Percentiles rank a stretch among this genome's conserved stretches.
These are phyloP conservation scores for Cryptus viduatorius DNA, from an alignment of 2,888 invertebrate genomes.

Conservation along the genomic window DNA sequence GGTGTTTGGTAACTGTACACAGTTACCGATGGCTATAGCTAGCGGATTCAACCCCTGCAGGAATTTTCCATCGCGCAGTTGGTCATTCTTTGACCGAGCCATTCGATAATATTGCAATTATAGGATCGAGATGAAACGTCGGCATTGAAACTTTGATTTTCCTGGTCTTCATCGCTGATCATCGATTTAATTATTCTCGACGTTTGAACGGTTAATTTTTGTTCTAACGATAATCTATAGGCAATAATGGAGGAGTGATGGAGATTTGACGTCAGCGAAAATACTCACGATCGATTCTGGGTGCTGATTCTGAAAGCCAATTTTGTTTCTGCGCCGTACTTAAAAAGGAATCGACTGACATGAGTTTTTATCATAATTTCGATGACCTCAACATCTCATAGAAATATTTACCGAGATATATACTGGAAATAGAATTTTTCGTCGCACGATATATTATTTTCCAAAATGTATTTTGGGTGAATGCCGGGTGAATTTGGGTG, in stretches of 20 bases:
- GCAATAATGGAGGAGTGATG: background rate
- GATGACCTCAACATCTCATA: too few relatives aligned
- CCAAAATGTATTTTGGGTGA: too few relatives aligned
- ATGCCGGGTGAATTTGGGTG: too few relatives aligned
- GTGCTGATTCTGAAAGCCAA: background rate
- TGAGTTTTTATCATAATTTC: too few relatives aligned
- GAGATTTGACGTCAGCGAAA: background rate
- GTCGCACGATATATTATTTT: too few relatives aligned
- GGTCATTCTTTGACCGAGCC: background rate
- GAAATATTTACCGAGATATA: too few relatives aligned
- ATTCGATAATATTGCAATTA: slow-evolving; percentile 13
- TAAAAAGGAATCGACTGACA: too few relatives aligned
- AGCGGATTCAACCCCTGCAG: slow-evolving; percentile 15
- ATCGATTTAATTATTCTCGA: background rate
- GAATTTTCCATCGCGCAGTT: slow-evolving; percentile 1
- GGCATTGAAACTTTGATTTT: background rate
- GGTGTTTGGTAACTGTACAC: slow-evolving; percentile 7
- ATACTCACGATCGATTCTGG: background rate
- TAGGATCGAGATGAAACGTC: background rate
- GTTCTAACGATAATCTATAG: background rate
- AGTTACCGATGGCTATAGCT: background rate
- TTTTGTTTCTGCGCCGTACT: too few relatives aligned
- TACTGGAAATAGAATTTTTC: too few relatives aligned
- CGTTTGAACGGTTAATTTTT: background rate
- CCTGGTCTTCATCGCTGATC: background rate